phyloP scores from a whole-genome alignment of 1,140 invertebrate genomes.

The Rhizoglyphus robini region DNA sequence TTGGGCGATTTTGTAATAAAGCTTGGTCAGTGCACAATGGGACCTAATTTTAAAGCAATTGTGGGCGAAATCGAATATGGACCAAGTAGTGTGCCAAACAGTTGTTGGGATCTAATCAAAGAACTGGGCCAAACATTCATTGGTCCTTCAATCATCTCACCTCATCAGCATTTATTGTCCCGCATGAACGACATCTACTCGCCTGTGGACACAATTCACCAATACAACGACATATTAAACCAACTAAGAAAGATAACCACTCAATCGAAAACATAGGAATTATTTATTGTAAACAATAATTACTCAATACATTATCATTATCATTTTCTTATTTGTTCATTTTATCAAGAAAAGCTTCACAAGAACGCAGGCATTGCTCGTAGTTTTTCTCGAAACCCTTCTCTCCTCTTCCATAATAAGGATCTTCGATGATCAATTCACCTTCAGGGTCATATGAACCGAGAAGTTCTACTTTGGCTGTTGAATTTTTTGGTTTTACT shows the following conservation, averaged over 20 bases:
- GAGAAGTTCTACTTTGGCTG: slow-evolving; percentile 57
- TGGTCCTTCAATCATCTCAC: slow-evolving; percentile 40
- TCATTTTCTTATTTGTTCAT: neutral
- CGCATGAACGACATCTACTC: slow-evolving; percentile 68
- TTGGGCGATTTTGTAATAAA: slow-evolving; percentile 87
- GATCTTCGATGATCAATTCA: slow-evolving; percentile 65
- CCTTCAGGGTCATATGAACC: slow-evolving; percentile 65
- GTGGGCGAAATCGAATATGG: slow-evolving; percentile 81
- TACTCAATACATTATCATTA: neutral
- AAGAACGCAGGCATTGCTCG: slow-evolving; percentile 32
- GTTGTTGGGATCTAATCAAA: slow-evolving; percentile 77
- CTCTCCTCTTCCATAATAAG: slow-evolving; percentile 54
- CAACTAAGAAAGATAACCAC: slow-evolving; percentile 55
- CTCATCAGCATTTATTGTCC: slow-evolving; percentile 41
- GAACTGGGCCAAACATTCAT: slow-evolving; percentile 85
- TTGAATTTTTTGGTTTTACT: slow-evolving; percentile 43
- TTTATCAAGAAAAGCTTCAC: slow-evolving; percentile 32
- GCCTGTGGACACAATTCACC: slow-evolving; percentile 70
- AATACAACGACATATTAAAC: slow-evolving; percentile 88
- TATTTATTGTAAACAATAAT: too few species aligned
- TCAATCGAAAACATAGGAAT: neutral
- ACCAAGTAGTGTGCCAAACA: slow-evolving; percentile 67
- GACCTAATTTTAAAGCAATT: slow-evolving; percentile 74
- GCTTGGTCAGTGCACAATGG: slow-evolving; percentile 78
- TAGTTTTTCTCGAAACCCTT: slow-evolving; percentile 35